Percentiles rank a stretch among this genome's conserved stretches.
Conservation (phyloP, 1,140 invertebrate genomes). For the Macrobrachium nipponense region DNA sequence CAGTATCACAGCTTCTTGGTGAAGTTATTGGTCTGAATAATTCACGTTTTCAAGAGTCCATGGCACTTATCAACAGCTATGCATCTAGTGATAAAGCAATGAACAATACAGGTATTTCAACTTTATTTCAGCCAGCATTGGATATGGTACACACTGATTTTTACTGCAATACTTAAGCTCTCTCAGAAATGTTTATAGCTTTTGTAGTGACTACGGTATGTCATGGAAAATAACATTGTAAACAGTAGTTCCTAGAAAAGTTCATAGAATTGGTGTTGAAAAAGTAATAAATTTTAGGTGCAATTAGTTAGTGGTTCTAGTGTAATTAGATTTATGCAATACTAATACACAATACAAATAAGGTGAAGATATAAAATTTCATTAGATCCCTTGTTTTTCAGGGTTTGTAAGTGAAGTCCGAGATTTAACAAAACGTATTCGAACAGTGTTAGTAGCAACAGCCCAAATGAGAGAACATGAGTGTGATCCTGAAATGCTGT, state of each 20-base stretch:
- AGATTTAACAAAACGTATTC: constrained; percentile 89
- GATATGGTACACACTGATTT: too few relatives aligned
- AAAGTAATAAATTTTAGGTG: too few relatives aligned
- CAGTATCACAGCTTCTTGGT: constrained; percentile 90
- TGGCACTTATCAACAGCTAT: constrained; percentile 93
- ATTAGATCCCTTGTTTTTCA: constrained; percentile 63
- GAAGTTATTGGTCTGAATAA: constrained; percentile 88
- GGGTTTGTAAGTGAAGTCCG: constrained; percentile 89
- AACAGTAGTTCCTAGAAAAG: too few relatives aligned
- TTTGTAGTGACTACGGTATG: too few relatives aligned
- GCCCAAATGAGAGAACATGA: constrained; percentile 90
- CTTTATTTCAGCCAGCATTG: background rate
- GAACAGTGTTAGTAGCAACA: constrained; percentile 93
- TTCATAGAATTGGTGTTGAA: too few relatives aligned
- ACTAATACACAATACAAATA: constrained; percentile 3
- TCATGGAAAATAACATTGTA: too few relatives aligned
- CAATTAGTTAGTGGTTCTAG: background rate
- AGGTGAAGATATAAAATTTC: background rate
- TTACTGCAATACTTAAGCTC: too few relatives aligned
- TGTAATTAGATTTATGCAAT: background rate
- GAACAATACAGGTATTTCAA: constrained; percentile 81
- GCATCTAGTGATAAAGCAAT: constrained; percentile 92
- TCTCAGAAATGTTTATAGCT: too few relatives aligned
- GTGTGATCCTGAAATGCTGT: constrained; percentile 89
- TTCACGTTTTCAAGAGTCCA: constrained; percentile 88